These are phyloP conservation scores for Leucania comma DNA, from an alignment of 2,888 invertebrate genomes.

Conservation along the genomic window DNA sequence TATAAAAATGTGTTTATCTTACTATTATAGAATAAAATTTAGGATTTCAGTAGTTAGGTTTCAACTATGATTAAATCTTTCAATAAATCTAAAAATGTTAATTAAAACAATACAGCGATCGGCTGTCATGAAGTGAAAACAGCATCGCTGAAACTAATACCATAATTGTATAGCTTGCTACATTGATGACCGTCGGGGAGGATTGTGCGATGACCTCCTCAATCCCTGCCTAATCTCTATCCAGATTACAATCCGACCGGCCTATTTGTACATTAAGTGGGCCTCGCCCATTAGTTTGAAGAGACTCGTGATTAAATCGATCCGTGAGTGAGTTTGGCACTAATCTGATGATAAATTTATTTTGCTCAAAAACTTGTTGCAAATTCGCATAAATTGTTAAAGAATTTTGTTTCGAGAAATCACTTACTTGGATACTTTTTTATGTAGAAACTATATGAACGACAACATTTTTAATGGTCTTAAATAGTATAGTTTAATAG, in stretches of 20 bases:
- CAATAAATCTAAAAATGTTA: constrained; percentile 2
- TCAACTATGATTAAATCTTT: not conserved
- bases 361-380: constrained; percentile 60
- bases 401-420: constrained; percentile 35
- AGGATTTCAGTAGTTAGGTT: not conserved
- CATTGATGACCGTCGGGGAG: constrained; percentile 55
- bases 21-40: not conserved
- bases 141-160: constrained; percentile 43
- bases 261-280: constrained; percentile 78
- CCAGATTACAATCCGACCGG: constrained; percentile 76
- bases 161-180: constrained; percentile 43
- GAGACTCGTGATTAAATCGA: constrained; percentile 74
- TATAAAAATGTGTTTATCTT: not conserved
- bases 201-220: constrained; percentile 69
- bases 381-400: constrained; percentile 48
- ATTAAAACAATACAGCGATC: constrained; percentile 27
- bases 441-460: not conserved
- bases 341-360: constrained; percentile 71
- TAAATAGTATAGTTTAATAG: not conserved
- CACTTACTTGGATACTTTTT: constrained; percentile 36
- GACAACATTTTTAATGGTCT: not conserved
- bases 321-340: constrained; percentile 73
- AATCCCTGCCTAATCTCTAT: constrained; percentile 72
- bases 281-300: constrained; percentile 77
- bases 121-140: constrained; percentile 30